Percentiles rank a stretch among this genome's conserved stretches.
These are phyloP conservation scores for Melolontha melolontha DNA, from an alignment of 2,888 invertebrate genomes.

Conservation along the genomic window DNA sequence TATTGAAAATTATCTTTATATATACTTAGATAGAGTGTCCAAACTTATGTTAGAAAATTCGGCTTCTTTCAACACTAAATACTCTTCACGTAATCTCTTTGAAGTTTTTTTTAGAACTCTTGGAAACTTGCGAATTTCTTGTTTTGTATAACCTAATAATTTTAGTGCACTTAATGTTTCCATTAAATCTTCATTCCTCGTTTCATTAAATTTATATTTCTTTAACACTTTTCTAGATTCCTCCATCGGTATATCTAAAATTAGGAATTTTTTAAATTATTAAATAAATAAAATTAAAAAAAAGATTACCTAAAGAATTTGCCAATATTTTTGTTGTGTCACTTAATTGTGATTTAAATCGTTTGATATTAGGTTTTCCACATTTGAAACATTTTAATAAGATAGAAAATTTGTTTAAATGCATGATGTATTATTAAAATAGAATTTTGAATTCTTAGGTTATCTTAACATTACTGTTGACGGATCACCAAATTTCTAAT, in stretches of 20 bases:
- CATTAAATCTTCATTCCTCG: constrained; percentile 45
- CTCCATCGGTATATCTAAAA: constrained; percentile 25
- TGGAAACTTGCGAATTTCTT: constrained; percentile 69
- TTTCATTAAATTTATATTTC: constrained; percentile 32
- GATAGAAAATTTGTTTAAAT: constrained; percentile 10
- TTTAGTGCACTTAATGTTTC: constrained; percentile 47
- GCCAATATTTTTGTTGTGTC: neutral
- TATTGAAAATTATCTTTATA: constrained; percentile 59
- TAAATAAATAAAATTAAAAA: constrained; percentile 23
- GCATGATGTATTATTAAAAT: neutral
- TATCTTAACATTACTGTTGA: neutral
- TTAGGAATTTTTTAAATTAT: constrained; percentile 44
- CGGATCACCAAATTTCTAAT: no score
- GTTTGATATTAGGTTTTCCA: neutral
- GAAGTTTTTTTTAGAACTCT: constrained; percentile 71
- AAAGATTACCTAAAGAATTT: constrained; percentile 20
- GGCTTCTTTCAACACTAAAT: constrained; percentile 72
- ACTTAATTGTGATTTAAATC: constrained; percentile 14
- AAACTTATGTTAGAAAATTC: constrained; percentile 66
- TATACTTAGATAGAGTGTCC: constrained; percentile 56
- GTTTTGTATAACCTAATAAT: constrained; percentile 50
- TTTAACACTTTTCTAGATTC: neutral
- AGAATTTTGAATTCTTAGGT: constrained; percentile 23
- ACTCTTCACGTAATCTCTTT: constrained; percentile 72
- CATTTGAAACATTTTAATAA: constrained; percentile 29